Base-by-base conservation (phyloP, 2,113 vertebrate genomes). In the Bufo gargarizans region DNA sequence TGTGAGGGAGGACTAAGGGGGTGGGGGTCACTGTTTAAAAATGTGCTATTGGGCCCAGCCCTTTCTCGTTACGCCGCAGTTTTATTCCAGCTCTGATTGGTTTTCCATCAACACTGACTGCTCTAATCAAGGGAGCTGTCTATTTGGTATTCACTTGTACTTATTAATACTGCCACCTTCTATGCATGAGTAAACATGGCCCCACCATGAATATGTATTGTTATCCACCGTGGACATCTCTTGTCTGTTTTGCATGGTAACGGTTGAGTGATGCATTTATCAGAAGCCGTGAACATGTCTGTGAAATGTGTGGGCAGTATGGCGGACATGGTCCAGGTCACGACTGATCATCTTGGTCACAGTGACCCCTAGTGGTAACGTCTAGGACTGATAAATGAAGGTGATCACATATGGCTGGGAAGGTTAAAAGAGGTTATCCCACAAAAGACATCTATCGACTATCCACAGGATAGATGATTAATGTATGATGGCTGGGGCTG, bases 231-330 rank as follows among this genome's bases (percentile, higher is more conserved):
- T 33, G 43, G 13, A 45, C 14, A 43, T 43, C 33, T 6, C 69
- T 45, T 45, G 43, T 72, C n/a, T 72, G 43, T 72, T 72, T 72
- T 45, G 69, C 69, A 72, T 72, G 45, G 69, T 45, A 72, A 72
- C 14, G 69, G 1, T 45, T 72, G 33, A 14, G 33, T 16, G 33
- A 72, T 72, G 33, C 22, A 43, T 71, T 43, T 3, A 43, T 71
- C 12, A 71, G 11, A n/a, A 13, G 22, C 10, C 11, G 22, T 69
- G 10, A 11, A 4, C 4, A 11, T 8, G 11, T 69, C 69, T 16
- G 13, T 45, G 43, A 71, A 22, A 33, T 33, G 22, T 7, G 6
- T 13, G 67, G 45, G 43, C n/a, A 43, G 67, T 33, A 10, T 13
- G 22, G 67, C 3, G 67, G 13, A 33, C 69, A 72, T 12, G 22